These are phyloP conservation scores for Coremacera marginata DNA, from an alignment of 2,888 invertebrate genomes.

Conservation along the genomic window DNA sequence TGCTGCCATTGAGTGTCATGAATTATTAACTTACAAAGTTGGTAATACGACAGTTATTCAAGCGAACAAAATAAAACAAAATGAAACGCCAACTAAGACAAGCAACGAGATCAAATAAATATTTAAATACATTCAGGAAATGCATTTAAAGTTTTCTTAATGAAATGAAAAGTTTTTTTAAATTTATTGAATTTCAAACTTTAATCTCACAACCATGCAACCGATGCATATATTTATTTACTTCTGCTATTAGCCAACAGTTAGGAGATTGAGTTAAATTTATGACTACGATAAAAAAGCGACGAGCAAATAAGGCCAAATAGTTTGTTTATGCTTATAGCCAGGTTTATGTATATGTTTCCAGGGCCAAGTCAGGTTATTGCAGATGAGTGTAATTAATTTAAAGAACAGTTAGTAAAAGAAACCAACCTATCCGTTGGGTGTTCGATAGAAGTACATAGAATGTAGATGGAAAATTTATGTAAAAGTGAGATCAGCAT, in stretches of 20 bases:
- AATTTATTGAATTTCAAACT: too few species aligned
- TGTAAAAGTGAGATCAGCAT: too few species aligned
- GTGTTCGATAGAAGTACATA: background rate
- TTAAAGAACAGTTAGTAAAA: background rate
- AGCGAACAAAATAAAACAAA: background rate
- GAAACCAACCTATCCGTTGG: background rate
- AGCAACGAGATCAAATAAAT: slow-evolving; percentile 2
- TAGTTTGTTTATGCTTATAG: background rate
- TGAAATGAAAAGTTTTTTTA: too few species aligned
- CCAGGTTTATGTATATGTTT: background rate
- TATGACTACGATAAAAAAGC: background rate
- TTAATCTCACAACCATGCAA: too few species aligned
- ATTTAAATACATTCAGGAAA: slow-evolving; percentile 11
- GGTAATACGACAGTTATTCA: background rate
- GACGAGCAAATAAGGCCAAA: background rate
- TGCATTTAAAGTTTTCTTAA: too few species aligned
- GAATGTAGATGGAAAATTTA: too few species aligned
- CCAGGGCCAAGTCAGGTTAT: background rate
- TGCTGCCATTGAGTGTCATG: background rate
- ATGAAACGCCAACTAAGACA: background rate
- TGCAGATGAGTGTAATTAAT: slow-evolving; percentile 23
- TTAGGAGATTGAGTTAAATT: background rate
- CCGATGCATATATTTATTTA: too few species aligned
- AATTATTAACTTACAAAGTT: background rate
- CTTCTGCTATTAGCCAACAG: too few species aligned